Percentiles rank a stretch among this genome's conserved stretches.
Evolutionary conservation across 2,888 invertebrate genomes (phyloP).

Genomic region (Balanococcus diminutus): DNA sequence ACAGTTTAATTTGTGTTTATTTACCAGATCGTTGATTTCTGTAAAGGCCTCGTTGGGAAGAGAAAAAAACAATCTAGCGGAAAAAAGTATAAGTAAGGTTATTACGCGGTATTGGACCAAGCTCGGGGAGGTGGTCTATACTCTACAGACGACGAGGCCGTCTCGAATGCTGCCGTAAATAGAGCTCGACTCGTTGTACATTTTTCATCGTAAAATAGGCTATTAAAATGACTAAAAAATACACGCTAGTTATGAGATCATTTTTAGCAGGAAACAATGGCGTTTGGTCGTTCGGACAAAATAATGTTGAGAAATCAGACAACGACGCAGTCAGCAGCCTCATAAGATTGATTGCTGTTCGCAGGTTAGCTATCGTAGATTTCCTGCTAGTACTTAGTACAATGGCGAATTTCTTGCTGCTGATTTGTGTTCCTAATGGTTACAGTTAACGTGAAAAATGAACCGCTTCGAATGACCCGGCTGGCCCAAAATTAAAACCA

Average conservation of each 20-base stretch:
- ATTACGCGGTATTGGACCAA: not conserved
- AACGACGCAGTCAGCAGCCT: slow-evolving; percentile 31
- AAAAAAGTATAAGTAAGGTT: not conserved
- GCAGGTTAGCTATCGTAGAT: slow-evolving; percentile 36
- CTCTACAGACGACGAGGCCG: no score
- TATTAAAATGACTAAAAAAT: slow-evolving; percentile 33
- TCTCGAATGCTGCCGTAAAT: not conserved
- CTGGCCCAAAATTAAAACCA: slow-evolving; percentile 12
- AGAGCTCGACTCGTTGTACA: not conserved
- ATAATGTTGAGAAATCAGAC: slow-evolving; percentile 19
- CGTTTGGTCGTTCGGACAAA: slow-evolving; percentile 1
- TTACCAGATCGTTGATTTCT: slow-evolving; percentile 7
- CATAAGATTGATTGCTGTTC: slow-evolving; percentile 34
- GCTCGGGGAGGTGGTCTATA: not conserved
- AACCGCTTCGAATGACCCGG: slow-evolving; percentile 21
- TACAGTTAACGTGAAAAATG: slow-evolving; percentile 39
- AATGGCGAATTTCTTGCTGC: slow-evolving; percentile 9
- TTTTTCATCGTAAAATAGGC: slow-evolving; percentile 23
- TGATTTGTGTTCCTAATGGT: slow-evolving; percentile 39
- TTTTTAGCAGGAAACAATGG: not conserved
- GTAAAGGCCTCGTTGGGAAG: not conserved
- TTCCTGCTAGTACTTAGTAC: slow-evolving; percentile 15
- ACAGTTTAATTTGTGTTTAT: not conserved
- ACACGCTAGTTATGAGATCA: not conserved
- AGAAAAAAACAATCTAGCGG: not conserved